Percentiles rank a stretch among this genome's conserved stretches.
Conservation (phyloP, 2,113 vertebrate genomes). For the Stictonetta naevosa region DNA sequence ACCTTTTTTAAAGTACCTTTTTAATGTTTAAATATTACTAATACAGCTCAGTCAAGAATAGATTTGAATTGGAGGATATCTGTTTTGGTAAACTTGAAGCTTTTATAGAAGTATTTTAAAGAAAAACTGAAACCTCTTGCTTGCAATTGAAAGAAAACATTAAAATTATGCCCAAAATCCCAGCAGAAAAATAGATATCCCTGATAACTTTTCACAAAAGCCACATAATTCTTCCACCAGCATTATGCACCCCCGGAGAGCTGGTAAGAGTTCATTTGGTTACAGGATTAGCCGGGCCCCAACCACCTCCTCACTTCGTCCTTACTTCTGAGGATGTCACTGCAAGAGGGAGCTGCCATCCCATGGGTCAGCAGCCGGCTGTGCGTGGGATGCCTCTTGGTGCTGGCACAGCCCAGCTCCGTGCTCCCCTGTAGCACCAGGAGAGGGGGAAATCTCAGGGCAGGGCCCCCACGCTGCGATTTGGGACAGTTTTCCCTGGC, state of each 20-base stretch:
- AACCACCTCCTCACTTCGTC: background rate
- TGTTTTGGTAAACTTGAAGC: background rate
- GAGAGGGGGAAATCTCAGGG: background rate
- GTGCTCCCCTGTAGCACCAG: fast-evolving
- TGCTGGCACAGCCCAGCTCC: fast-evolving
- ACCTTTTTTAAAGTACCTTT: background rate
- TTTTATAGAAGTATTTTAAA: background rate
- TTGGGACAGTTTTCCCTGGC: background rate
- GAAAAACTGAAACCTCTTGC: background rate
- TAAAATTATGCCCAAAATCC: background rate
- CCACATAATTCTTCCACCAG: background rate
- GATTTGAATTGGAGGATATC: background rate
- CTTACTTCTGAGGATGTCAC: background rate
- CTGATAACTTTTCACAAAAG: background rate
- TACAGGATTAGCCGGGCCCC: background rate
- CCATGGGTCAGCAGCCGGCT: fast-evolving
- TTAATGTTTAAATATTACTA: background rate
- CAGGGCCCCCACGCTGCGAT: too few species aligned
- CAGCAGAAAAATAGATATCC: background rate
- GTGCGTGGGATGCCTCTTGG: fast-evolving
- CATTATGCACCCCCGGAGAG: fast-evolving
- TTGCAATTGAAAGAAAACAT: background rate
- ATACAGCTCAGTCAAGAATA: background rate
- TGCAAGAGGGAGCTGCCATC: background rate
- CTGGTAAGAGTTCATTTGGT: background rate